Evolutionary conservation across 2,888 invertebrate species (phyloP).

Genomic region (Cheilosia impressa): DNA sequence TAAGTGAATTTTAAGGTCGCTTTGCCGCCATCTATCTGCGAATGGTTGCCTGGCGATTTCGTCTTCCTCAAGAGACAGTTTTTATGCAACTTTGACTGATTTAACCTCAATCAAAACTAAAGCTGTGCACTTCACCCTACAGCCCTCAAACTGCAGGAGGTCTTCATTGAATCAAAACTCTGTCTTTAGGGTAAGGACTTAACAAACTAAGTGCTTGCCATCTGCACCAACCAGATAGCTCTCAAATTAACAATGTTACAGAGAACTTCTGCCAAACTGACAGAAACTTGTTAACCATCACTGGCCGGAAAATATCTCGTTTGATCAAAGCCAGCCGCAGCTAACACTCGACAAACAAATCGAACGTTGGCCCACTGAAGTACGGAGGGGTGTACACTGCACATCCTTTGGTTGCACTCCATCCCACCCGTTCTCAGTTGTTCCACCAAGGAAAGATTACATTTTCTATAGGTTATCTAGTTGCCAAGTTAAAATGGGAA

Average conservation of each 20-base stretch:
- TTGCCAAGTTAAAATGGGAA: slow-evolving; percentile 60
- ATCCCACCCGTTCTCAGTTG: slow-evolving; percentile 19
- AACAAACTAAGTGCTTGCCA: background rate
- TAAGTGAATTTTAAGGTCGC: too few species aligned
- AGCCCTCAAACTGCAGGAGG: background rate
- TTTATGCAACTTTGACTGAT: too few species aligned
- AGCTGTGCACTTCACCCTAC: background rate
- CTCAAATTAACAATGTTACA: slow-evolving; percentile 53
- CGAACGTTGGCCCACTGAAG: slow-evolving; percentile 2
- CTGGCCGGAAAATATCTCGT: slow-evolving; percentile 5
- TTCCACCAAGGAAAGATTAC: slow-evolving; percentile 13
- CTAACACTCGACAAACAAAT: slow-evolving; percentile 16
- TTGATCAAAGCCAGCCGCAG: background rate
- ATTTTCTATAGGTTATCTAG: slow-evolving; percentile 19
- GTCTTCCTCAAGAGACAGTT: too few species aligned
- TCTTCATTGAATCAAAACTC: background rate
- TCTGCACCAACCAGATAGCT: slow-evolving; percentile 10
- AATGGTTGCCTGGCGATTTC: too few species aligned
- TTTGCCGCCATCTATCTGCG: too few species aligned
- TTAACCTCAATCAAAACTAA: too few species aligned
- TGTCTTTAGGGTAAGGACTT: background rate
- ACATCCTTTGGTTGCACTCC: background rate
- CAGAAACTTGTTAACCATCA: slow-evolving; percentile 41
- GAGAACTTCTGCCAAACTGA: slow-evolving; percentile 9
- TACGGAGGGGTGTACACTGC: background rate